A percentile compares a stretch with the other conserved stretches of the same genome.
Evolutionary conservation across 2,888 invertebrate species (phyloP).

Genomic region (Callyntrura sp.): DNA sequence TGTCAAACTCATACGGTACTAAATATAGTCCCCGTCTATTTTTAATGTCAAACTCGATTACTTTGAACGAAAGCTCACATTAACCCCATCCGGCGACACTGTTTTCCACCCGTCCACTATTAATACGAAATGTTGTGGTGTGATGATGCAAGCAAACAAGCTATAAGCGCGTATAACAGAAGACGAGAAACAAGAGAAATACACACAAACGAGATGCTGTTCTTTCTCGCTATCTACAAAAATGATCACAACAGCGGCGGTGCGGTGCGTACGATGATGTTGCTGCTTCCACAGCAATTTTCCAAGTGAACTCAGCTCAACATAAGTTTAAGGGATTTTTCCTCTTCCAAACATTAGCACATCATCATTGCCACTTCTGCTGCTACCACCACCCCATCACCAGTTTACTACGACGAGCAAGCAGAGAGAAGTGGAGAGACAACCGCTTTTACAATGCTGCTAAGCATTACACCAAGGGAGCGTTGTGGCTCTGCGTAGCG

Average conservation of each 20-base stretch:
- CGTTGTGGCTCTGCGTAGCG: slow-evolving; percentile 35
- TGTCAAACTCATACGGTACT: too few relatives aligned
- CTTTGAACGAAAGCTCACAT: background rate
- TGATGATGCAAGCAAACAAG: background rate
- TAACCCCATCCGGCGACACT: background rate
- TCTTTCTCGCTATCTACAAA: background rate
- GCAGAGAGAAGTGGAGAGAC: background rate
- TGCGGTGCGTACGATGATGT: slow-evolving; percentile 56
- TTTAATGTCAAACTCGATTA: too few relatives aligned
- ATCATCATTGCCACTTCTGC: slow-evolving; percentile 49
- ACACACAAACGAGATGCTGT: background rate
- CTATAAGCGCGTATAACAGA: background rate
- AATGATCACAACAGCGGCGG: slow-evolving; percentile 34
- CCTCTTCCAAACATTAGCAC: slow-evolving; percentile 65
- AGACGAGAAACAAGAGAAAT: too few relatives aligned
- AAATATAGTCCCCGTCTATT: too few relatives aligned
- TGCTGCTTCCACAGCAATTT: slow-evolving; percentile 75
- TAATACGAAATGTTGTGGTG: slow-evolving; percentile 2
- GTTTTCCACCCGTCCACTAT: background rate
- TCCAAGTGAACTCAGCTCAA: slow-evolving; percentile 71
- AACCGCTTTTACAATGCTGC: background rate
- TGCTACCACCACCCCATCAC: slow-evolving; percentile 15
- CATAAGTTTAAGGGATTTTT: slow-evolving; percentile 63
- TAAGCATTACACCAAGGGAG: slow-evolving; percentile 53
- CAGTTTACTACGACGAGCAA: slow-evolving; percentile 15